Evolutionary conservation across 92 coral and sea anemone species (phyloP), one percentile per base, ranked within the genome.

Genomic region (Zoanthus sansibaricus): DNA sequence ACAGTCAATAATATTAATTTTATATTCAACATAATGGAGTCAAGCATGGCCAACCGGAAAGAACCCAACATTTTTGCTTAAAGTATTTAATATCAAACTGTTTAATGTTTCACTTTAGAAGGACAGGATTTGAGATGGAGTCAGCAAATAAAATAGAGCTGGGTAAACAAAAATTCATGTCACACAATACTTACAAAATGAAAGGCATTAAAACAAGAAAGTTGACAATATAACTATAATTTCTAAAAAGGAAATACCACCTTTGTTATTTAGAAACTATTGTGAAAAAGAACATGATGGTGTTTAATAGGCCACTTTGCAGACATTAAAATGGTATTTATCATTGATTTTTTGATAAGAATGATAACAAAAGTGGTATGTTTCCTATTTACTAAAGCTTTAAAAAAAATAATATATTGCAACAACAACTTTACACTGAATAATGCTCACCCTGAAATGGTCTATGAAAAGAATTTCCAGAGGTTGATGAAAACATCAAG

Each of bases 101-200:
- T 56, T 56, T 56, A 56, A 56, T 56, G 64, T 56, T 56, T 56
- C 64, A 56, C 64, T 56, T 56, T 56, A 56, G 64, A 56, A 56
- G 64, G 64, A 56, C 64, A 56, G 64, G 64, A 56, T 56, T 56
- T 56, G 64, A 56, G 64, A 56, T 56, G 64, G 64, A 56, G 64
- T 56, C 64, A 56, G 64, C 64, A 56, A 56, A 56, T 56, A 56
- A 56, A 56, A 56, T 56, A 56, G 17, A 9, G 16, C 64, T 56
- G 64, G 64, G 64, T 56, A 56, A 56, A 56, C 64, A 56, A 56
- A 56, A 56, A 56, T 56, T 56, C 15, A 56, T 56, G 64, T 56
- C 64, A 0, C 64, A 56, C 64, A 56, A 56, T 56, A 56, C 64
- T 56, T 56, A 56, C 64, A 56, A 56, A 56, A 56, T 56, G 64